These are phyloP conservation scores for Leptodactylus fallax DNA, from an alignment of 2,797 vertebrate species.

Conservation along the genomic window DNA sequence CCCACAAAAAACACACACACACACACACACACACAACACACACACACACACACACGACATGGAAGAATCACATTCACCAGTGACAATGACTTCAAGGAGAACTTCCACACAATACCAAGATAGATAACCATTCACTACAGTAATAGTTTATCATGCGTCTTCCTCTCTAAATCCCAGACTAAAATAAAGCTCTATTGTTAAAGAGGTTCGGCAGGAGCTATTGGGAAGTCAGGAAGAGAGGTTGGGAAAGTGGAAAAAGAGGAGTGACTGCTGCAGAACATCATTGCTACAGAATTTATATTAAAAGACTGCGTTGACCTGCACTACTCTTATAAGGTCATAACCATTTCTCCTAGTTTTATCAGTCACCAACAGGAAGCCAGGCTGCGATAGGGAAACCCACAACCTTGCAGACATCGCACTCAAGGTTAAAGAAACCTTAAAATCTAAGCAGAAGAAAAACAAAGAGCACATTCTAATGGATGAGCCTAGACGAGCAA, in stretches of 20 bases:
- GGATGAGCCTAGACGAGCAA: not conserved
- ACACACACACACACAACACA: too few species aligned
- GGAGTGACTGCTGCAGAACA: not conserved
- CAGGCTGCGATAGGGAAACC: not conserved
- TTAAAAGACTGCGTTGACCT: too few species aligned
- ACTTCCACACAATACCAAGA: too few species aligned
- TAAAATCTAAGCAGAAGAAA: not conserved
- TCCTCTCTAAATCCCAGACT: not conserved
- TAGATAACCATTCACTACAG: not conserved
- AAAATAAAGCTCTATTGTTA: not conserved
- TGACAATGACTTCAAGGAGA: not conserved
- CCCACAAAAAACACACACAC: too few species aligned
- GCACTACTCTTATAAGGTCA: not conserved
- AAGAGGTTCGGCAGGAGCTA: not conserved
- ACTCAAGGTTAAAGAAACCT: constrained; percentile 5
- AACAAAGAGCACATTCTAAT: not conserved
- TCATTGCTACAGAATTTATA: too few species aligned
- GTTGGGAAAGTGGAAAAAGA: too few species aligned
- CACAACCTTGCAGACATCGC: not conserved
- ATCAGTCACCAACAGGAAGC: not conserved
- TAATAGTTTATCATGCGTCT: not conserved
- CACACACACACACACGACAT: too few species aligned
- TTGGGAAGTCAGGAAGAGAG: not conserved
- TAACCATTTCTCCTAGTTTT: not conserved
- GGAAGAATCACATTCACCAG: not conserved